Evolutionary conservation across 2,113 vertebrate genomes (phyloP), one percentile per base, ranked within the genome.

Genomic region (Pachyramphus minor): DNA sequence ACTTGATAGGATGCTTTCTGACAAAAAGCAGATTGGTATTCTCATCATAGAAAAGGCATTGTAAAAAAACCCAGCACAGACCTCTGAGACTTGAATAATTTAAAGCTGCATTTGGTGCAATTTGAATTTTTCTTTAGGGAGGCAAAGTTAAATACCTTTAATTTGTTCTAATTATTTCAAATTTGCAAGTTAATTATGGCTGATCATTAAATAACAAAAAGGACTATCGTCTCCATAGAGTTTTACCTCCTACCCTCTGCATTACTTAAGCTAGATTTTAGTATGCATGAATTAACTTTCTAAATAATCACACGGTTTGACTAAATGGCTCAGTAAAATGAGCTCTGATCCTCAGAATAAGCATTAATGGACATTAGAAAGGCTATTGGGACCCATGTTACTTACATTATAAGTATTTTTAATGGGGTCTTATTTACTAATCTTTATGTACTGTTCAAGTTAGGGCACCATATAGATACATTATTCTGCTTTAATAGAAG

Each of bases 101-200:
- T 98, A 98, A 98, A 98, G 97, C 98, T 97, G 98, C 98, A 97
- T 98, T 98, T 98, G 98, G 98, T 98, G 98, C 98, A 98, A 98
- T 98, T 98, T 98, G 97, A 98, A 98, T 98, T 98, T 98, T 98
- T 98, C 98, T 98, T 98, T 98, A 98, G 98, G 98, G 98, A 98
- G 97, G 97, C 97, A 98, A 98, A 98, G 98, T 98, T 98, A 98
- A 98, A 98, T 98, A 98, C 98, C 98, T 98, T 98, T 98, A 98
- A 98, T 98, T 98, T 98, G 98, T 98, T 98, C 98, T 98, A 98
- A 98, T 98, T 98, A 98, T 98, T 98, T 98, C 98, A 98, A 98
- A 98, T 98, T 98, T 98, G 98, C 98, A 98, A 98, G 98, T 98
- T 98, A 98, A 98, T 98, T 98, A 98, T 98, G 98, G 97, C 97